phyloP scores from a whole-genome alignment of 2,888 invertebrate species.

The Tortrix viridana region DNA sequence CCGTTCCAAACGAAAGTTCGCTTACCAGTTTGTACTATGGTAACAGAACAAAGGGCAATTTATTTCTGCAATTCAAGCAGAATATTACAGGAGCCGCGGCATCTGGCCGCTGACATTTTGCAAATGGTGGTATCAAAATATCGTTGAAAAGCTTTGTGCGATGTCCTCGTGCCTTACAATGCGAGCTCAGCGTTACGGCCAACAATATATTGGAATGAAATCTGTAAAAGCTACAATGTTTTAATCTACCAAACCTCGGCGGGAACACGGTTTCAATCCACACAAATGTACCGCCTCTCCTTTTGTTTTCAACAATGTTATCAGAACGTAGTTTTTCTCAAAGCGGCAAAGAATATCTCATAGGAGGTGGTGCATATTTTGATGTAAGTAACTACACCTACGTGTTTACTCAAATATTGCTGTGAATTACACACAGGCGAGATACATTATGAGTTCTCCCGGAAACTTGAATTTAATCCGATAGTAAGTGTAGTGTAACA shows the following conservation, averaged over 20 bases:
- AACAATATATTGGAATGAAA: constrained; percentile 23
- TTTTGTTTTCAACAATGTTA: constrained; percentile 13
- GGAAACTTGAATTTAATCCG: background rate
- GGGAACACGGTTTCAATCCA: constrained; percentile 23
- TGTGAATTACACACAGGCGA: too few relatives aligned
- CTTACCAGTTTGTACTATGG: constrained; percentile 27
- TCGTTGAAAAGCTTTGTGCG: constrained; percentile 37
- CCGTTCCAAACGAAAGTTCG: constrained; percentile 15
- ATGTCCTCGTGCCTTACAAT: constrained; percentile 34
- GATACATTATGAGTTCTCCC: background rate
- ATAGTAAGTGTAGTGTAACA: too few relatives aligned
- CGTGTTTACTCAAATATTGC: too few relatives aligned
- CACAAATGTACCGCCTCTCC: constrained; percentile 5
- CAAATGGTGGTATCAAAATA: constrained; percentile 40
- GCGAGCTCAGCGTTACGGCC: constrained; percentile 27
- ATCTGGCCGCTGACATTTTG: constrained; percentile 39
- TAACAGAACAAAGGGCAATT: constrained; percentile 37
- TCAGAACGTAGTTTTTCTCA: too few relatives aligned
- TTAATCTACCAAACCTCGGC: constrained; percentile 22
- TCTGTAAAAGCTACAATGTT: constrained; percentile 32
- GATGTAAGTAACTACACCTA: too few relatives aligned
- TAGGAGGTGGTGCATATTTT: too few relatives aligned
- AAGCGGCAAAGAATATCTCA: too few relatives aligned
- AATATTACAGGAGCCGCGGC: constrained; percentile 34
- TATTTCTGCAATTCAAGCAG: constrained; percentile 33